A percentile compares a stretch with the other conserved stretches of the same genome.
Evolutionary conservation across 1,140 invertebrate genomes (phyloP).

Genomic region (Carposina sasakii): DNA sequence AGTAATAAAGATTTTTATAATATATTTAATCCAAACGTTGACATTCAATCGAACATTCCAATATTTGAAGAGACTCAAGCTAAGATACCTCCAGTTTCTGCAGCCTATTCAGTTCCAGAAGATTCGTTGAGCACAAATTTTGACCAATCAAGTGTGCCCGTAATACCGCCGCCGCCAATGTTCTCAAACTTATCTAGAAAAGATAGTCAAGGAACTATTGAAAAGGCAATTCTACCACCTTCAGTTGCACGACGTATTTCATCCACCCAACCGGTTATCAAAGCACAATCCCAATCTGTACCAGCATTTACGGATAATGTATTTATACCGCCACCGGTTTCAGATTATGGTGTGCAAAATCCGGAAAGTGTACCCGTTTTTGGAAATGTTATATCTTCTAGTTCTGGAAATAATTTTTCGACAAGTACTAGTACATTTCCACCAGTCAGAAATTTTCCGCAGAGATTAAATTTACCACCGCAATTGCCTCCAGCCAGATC

Average conservation of each 20-base stretch:
- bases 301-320: slow-evolving; percentile 32
- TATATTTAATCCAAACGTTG: too few species aligned
- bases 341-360: background rate
- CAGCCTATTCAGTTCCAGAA: slow-evolving; percentile 12
- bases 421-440: background rate
- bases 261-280: slow-evolving; percentile 45
- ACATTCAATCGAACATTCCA: too few species aligned
- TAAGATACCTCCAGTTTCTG: too few species aligned
- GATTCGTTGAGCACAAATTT: background rate
- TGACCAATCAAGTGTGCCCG: slow-evolving; percentile 13
- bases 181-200: slow-evolving; percentile 43
- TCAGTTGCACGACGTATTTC: slow-evolving; percentile 56
- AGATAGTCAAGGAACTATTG: slow-evolving; percentile 30
- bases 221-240: slow-evolving; percentile 49
- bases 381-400: background rate
- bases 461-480: slow-evolving; percentile 2
- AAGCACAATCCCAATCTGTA: slow-evolving; percentile 27
- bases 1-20: too few species aligned
- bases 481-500: too few species aligned
- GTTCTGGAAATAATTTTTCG: background rate
- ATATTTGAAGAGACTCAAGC: too few species aligned
- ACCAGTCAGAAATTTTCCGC: background rate
- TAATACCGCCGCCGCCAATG: slow-evolving; percentile 63
- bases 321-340: slow-evolving; percentile 37
- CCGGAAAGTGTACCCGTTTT: background rate